Evolutionary conservation across 2,113 vertebrate genomes (phyloP).

Genomic region (Ictidomys tridecemlineatus): DNA sequence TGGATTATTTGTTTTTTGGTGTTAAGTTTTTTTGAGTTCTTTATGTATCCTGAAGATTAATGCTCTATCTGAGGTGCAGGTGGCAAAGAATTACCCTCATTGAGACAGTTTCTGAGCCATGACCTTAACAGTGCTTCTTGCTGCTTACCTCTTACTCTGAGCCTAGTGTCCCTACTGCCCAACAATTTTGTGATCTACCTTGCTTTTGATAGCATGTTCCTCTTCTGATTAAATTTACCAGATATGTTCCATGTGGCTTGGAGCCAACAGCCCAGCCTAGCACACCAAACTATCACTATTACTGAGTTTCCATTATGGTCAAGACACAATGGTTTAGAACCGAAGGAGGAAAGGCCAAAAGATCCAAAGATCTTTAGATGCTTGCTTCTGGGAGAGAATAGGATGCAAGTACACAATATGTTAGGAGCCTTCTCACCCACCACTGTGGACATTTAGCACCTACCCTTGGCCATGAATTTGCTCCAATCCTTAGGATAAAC

Average conservation of each 20-base stretch:
- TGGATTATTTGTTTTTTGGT: too few species aligned
- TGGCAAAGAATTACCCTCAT: too few species aligned
- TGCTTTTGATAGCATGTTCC: not conserved
- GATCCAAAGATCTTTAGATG: not conserved
- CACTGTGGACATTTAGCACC: not conserved
- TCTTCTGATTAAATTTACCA: not conserved
- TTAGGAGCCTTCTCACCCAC: not conserved
- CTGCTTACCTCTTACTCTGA: not conserved
- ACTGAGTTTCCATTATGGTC: not conserved
- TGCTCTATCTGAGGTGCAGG: too few species aligned
- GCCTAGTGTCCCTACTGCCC: not conserved
- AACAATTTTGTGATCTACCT: not conserved
- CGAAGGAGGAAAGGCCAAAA: not conserved
- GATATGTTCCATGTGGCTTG: not conserved
- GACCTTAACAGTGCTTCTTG: not conserved
- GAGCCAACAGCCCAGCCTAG: not conserved
- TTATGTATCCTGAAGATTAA: too few species aligned
- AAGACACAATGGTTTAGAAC: not conserved
- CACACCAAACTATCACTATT: not conserved
- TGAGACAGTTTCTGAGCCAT: not conserved
- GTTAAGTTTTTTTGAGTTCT: too few species aligned
- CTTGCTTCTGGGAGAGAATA: not conserved
- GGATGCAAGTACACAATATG: not conserved
- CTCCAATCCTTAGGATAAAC: not conserved
- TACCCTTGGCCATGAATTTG: not conserved